Conservation (phyloP, 2,888 invertebrate genomes). For the Drosophila subsilvestris region DNA sequence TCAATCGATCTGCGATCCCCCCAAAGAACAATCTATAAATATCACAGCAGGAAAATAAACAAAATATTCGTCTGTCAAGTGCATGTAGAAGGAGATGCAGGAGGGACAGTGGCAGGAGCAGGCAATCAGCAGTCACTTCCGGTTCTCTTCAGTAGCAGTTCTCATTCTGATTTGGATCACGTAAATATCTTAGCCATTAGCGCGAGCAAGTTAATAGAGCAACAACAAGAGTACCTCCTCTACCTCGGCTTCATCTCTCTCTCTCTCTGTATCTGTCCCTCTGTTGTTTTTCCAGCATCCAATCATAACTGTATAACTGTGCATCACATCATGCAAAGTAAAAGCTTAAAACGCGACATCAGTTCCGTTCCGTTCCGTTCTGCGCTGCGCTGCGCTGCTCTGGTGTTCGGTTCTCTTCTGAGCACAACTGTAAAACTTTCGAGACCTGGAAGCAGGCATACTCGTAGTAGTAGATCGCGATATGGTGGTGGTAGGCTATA, state of each 20-base stretch:
- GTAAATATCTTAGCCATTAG: conserved; percentile 55
- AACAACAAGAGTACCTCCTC: conserved; percentile 58
- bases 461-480: conserved; percentile 5
- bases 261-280: not conserved
- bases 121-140: conserved; percentile 18
- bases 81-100: not conserved
- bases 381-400: conserved; percentile 25
- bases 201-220: conserved; percentile 70
- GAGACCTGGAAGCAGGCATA: conserved; percentile 13
- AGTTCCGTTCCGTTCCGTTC: conserved; percentile 38
- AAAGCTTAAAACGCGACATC: conserved; percentile 36
- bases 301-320: conserved; percentile 59
- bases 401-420: conserved; percentile 19
- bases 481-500: conserved; percentile 18
- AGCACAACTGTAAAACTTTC: conserved; percentile 52
- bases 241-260: not conserved
- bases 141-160: conserved; percentile 21
- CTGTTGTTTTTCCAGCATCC: conserved; percentile 7
- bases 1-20: not conserved
- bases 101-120: not conserved
- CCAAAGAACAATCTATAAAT: not conserved
- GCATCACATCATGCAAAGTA: conserved; percentile 61
- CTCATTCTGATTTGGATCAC: conserved; percentile 7
- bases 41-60: not conserved
- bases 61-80: not conserved